Evolutionary conservation across 2,888 invertebrate species (phyloP).

Genomic region (Drosophila anceps): DNA sequence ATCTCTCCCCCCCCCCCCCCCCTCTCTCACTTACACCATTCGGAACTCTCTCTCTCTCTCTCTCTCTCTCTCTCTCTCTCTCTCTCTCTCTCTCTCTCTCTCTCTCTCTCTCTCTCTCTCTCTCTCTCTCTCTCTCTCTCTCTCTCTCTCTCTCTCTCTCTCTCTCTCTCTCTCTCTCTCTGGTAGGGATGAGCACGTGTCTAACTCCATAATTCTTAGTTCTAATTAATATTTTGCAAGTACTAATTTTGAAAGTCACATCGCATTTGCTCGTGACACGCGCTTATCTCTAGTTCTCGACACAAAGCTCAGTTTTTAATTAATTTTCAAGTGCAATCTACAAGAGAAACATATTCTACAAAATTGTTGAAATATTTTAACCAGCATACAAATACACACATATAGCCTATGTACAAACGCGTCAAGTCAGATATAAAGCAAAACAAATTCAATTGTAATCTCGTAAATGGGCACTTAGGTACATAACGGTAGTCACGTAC

Average conservation of each 20-base stretch:
- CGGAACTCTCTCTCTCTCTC: neutral
- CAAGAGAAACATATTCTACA: slow-evolving; percentile 41
- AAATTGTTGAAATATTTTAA: slow-evolving; percentile 70
- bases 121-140: neutral
- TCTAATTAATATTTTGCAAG: neutral
- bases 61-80: neutral
- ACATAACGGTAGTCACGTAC: slow-evolving; percentile 76
- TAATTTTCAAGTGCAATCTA: slow-evolving; percentile 68
- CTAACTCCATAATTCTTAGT: neutral
- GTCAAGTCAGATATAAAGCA: slow-evolving; percentile 49
- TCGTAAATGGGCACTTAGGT: slow-evolving; percentile 75
- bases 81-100: neutral
- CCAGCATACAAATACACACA: slow-evolving; percentile 16
- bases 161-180: neutral
- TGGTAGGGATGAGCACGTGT: slow-evolving; percentile 37
- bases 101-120: neutral
- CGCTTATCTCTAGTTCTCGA: slow-evolving; percentile 16
- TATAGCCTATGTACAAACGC: slow-evolving; percentile 27
- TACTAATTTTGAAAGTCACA: neutral
- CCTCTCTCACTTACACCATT: neutral
- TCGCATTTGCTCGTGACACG: slow-evolving; percentile 31
- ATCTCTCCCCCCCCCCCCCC: neutral
- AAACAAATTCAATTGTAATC: slow-evolving; percentile 62
- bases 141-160: neutral
- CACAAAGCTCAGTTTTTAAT: slow-evolving; percentile 28